A percentile compares a stretch with the other conserved stretches of the same genome.
Evolutionary conservation across 2,113 vertebrate genomes (phyloP).

Genomic region (Ia io): DNA sequence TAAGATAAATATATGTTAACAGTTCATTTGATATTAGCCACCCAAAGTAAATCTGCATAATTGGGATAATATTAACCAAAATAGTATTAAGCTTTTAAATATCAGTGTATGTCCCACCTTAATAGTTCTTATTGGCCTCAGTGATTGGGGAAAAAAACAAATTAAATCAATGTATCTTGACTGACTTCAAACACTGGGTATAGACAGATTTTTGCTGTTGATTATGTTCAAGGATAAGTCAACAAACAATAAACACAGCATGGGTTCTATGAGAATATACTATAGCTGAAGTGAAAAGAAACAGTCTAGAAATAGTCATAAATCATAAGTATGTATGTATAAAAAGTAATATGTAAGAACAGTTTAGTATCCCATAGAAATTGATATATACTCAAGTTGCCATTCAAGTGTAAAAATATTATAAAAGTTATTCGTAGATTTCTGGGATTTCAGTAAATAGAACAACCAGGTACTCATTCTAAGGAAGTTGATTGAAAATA

Average conservation of each 20-base stretch:
- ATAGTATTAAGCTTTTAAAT: slow-evolving; percentile 20
- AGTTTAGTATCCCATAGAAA: not conserved
- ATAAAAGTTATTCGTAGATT: slow-evolving; percentile 8
- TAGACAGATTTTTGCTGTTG: slow-evolving; percentile 12
- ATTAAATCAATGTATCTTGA: not conserved
- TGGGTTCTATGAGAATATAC: not conserved
- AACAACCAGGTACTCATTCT: not conserved
- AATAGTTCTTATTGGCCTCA: not conserved
- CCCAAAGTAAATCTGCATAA: slow-evolving; percentile 7
- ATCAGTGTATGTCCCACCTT: not conserved
- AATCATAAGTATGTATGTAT: not conserved
- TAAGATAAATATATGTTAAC: slow-evolving; percentile 17
- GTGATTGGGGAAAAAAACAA: not conserved
- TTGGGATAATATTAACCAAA: slow-evolving; percentile 19
- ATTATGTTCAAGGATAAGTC: not conserved
- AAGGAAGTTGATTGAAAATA: slow-evolving; percentile 44
- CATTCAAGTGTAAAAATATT: not conserved
- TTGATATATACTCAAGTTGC: not conserved
- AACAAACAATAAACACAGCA: slow-evolving; percentile 14
- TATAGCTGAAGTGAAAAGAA: not conserved
- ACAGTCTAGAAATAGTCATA: slow-evolving; percentile 1
- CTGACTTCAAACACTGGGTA: not conserved
- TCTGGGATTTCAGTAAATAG: slow-evolving; percentile 36
- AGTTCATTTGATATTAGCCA: not conserved
- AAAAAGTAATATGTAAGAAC: not conserved